Conservation (phyloP, 2,888 invertebrate genomes). For the Dastarcus helophoroides region DNA sequence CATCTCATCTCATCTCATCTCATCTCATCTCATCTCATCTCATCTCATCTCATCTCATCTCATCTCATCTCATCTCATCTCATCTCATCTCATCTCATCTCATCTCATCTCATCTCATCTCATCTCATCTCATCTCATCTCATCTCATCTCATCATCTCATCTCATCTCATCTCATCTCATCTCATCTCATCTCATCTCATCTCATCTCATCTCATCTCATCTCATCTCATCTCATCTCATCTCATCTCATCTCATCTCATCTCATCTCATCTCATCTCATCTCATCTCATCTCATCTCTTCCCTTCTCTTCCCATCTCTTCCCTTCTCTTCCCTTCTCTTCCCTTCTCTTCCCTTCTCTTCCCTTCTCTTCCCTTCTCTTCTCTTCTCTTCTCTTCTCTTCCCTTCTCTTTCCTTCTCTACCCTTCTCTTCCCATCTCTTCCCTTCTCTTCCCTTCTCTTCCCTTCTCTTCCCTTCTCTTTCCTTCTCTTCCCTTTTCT, state of each 20-base stretch:
- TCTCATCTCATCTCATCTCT: slow-evolving; percentile 1
- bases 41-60: too few relatives aligned
- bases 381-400: not conserved
- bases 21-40: too few relatives aligned
- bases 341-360: not conserved
- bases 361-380: not conserved
- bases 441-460: not conserved
- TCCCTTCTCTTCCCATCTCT: not conserved
- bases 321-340: not conserved
- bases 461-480: not conserved
- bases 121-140: too few relatives aligned
- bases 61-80: too few relatives aligned
- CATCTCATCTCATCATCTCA: too few relatives aligned
- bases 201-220: slow-evolving; percentile 1
- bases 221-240: slow-evolving; percentile 1
- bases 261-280: slow-evolving; percentile 1
- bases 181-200: slow-evolving; percentile 1
- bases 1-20: too few relatives aligned
- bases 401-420: not conserved
- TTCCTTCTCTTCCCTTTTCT: not conserved
- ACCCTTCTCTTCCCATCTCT: too few relatives aligned
- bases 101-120: too few relatives aligned
- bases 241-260: slow-evolving; percentile 1
- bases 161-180: too few relatives aligned
- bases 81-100: too few relatives aligned